These are phyloP conservation scores for Probosciger aterrimus DNA, from an alignment of 2,113 vertebrate species.

Conservation along the genomic window DNA sequence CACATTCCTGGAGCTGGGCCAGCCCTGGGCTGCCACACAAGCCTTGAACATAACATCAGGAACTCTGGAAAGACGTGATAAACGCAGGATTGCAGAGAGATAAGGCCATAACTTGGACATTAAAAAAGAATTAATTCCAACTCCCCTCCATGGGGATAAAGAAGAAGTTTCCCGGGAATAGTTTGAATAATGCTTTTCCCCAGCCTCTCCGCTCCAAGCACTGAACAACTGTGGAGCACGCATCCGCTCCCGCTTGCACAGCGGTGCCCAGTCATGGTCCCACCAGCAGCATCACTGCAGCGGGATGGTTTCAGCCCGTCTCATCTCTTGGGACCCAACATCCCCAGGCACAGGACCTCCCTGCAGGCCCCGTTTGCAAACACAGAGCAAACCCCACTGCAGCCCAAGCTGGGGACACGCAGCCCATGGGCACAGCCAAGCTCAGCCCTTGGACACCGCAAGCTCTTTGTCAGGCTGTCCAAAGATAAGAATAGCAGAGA, in stretches of 20 bases:
- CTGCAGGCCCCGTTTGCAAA: not conserved
- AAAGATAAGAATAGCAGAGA: not conserved
- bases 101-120: not conserved
- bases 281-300: fast-evolving
- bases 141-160: not conserved
- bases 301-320: fast-evolving
- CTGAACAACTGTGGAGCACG: not conserved
- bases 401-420: fast-evolving
- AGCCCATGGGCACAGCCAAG: fast-evolving
- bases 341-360: not conserved
- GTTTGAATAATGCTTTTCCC: not conserved
- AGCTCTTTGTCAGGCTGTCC: not conserved
- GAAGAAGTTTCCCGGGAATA: not conserved
- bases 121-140: not conserved
- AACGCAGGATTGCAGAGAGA: not conserved
- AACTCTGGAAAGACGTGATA: constrained; percentile 35
- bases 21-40: not conserved
- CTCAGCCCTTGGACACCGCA: not conserved
- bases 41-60: constrained; percentile 1
- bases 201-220: not conserved
- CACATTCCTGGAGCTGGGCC: not conserved
- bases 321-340: not conserved
- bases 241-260: fast-evolving
- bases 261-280: fast-evolving
- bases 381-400: fast-evolving